phyloP scores from a whole-genome alignment of 2,888 invertebrate genomes.

The Archips crataeganus region DNA sequence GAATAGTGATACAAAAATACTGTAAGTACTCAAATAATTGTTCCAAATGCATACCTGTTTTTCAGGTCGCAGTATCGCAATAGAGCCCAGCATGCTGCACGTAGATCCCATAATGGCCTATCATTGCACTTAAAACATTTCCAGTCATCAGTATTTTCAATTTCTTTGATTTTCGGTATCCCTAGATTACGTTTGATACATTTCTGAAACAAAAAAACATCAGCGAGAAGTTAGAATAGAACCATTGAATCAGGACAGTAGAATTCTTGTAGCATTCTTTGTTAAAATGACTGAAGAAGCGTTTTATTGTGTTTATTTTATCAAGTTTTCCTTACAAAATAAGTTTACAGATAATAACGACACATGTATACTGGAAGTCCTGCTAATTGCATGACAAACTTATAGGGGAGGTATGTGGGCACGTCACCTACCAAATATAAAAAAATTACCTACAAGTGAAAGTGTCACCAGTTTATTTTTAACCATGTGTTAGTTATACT shows the following conservation, averaged over 20 bases:
- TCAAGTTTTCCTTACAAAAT: too few species aligned
- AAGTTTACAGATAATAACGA: too few species aligned
- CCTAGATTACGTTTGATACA: slow-evolving; percentile 92
- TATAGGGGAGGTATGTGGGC: too few species aligned
- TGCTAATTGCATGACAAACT: too few species aligned
- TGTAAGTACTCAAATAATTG: not conserved
- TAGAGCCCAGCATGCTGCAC: slow-evolving; percentile 90
- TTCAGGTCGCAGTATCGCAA: slow-evolving; percentile 88
- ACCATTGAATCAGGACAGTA: not conserved
- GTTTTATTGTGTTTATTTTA: too few species aligned
- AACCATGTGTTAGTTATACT: too few species aligned
- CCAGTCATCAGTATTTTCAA: slow-evolving; percentile 92
- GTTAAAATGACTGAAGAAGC: too few species aligned
- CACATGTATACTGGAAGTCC: too few species aligned
- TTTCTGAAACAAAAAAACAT: slow-evolving; percentile 81
- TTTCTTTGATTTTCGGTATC: slow-evolving; percentile 87
- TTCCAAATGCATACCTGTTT: slow-evolving; percentile 75
- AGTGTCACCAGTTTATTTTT: too few species aligned
- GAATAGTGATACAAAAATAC: not conserved
- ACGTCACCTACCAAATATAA: too few species aligned
- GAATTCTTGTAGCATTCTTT: too few species aligned
- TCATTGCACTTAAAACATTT: slow-evolving; percentile 91
- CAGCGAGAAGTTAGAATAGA: not conserved
- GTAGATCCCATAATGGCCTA: slow-evolving; percentile 87
- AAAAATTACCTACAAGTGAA: too few species aligned